Percentiles rank a stretch among this genome's conserved stretches.
Evolutionary conservation across 2,113 vertebrate genomes (phyloP).

Genomic region (Colistium nudipinnis): DNA sequence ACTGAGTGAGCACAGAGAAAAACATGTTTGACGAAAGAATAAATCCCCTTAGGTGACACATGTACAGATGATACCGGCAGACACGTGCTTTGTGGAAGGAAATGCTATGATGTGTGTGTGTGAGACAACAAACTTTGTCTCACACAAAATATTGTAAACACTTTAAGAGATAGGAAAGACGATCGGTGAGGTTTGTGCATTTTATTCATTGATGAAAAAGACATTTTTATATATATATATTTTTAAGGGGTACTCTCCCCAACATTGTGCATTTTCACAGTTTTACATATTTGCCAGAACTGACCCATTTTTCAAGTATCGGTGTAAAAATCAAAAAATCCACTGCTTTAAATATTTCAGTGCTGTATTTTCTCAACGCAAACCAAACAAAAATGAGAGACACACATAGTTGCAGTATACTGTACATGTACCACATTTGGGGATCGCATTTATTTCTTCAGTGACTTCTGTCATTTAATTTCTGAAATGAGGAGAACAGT

Average conservation of each 20-base stretch:
- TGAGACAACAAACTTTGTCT: background rate
- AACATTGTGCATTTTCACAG: constrained; percentile 80
- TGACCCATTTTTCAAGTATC: constrained; percentile 80
- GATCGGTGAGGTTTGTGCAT: constrained; percentile 37
- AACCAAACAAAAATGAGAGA: constrained; percentile 45
- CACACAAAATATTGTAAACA: too few species aligned
- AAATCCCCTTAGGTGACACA: background rate
- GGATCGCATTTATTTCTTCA: constrained; percentile 10
- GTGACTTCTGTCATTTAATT: background rate
- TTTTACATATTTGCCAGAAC: constrained; percentile 73
- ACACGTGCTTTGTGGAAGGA: background rate
- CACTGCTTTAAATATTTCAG: constrained; percentile 49
- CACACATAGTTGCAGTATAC: constrained; percentile 10
- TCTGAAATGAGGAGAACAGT: background rate
- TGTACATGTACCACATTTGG: constrained; percentile 30
- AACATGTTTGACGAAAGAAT: constrained; percentile 1
- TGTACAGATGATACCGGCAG: background rate
- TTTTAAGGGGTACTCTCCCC: constrained; percentile 34
- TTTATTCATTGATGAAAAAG: constrained; percentile 74
- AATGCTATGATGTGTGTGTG: background rate
- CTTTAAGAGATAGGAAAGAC: background rate
- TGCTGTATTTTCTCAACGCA: constrained; percentile 43
- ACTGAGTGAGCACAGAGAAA: constrained; percentile 4
- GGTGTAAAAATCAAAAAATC: constrained; percentile 58
- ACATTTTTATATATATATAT: constrained; percentile 27